Percentiles rank a stretch among this genome's conserved stretches.
Evolutionary conservation across 2,888 invertebrate genomes (phyloP).

Genomic region (Chromoteleia sp.): DNA sequence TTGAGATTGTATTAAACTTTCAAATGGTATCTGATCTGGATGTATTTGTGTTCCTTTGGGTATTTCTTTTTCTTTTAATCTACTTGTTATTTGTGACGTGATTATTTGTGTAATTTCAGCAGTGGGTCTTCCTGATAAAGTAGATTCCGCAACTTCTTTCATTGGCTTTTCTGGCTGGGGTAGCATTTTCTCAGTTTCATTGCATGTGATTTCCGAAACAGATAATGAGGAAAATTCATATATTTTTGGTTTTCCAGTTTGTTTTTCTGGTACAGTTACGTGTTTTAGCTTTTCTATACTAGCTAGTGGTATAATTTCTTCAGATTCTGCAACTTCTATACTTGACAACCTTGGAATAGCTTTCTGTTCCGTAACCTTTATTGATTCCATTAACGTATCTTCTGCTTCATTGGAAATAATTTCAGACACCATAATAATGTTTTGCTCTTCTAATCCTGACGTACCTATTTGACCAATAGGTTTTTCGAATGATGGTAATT

Average conservation of each 20-base stretch:
- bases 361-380: conserved; percentile 79
- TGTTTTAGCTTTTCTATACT: conserved; percentile 73
- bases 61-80: conserved; percentile 74
- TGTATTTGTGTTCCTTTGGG: conserved; percentile 79
- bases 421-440: conserved; percentile 77
- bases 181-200: conserved; percentile 79
- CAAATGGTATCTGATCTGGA: conserved; percentile 83
- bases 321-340: conserved; percentile 81
- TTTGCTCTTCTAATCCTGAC: conserved; percentile 77
- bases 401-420: conserved; percentile 78
- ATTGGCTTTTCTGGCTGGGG: conserved; percentile 76
- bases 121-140: conserved; percentile 79
- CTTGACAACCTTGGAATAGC: conserved; percentile 81
- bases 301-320: conserved; percentile 76
- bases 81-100: conserved; percentile 75
- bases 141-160: conserved; percentile 78
- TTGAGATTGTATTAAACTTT: conserved; percentile 83
- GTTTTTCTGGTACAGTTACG: conserved; percentile 72
- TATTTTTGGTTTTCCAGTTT: conserved; percentile 75
- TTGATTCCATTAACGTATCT: conserved; percentile 70
- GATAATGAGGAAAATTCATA: conserved; percentile 76
- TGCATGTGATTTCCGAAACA: conserved; percentile 74
- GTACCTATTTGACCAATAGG: conserved; percentile 75
- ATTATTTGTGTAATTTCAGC: conserved; percentile 82
- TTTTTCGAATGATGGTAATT: conserved; percentile 75